A percentile compares a stretch with the other conserved stretches of the same genome.
These are phyloP conservation scores for Philereme transversata DNA, from an alignment of 2,888 invertebrate genomes.

Conservation along the genomic window DNA sequence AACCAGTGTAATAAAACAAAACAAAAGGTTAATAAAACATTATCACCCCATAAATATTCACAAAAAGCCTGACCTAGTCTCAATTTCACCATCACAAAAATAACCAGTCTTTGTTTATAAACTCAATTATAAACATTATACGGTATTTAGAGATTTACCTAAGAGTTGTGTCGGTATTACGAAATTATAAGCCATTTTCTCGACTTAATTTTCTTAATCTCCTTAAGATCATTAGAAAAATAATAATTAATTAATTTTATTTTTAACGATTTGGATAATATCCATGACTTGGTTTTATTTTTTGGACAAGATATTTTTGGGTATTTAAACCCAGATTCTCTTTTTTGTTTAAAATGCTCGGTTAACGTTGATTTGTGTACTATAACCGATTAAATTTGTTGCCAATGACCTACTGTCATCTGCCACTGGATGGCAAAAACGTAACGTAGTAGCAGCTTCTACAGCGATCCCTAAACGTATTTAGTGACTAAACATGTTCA, in stretches of 20 bases:
- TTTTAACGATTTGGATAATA: slow-evolving; percentile 27
- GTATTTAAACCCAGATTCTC: slow-evolving; percentile 11
- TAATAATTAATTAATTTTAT: slow-evolving; percentile 24
- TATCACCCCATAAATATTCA: background rate
- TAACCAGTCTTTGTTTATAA: slow-evolving; percentile 15
- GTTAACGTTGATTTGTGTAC: no score
- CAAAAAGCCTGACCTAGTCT: slow-evolving; percentile 14
- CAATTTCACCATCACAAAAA: slow-evolving; percentile 14
- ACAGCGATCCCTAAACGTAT: no score
- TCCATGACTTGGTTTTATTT: slow-evolving; percentile 21
- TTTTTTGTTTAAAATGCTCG: no score
- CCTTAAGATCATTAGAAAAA: slow-evolving; percentile 32
- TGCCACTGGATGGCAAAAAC: no score
- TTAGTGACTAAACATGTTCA: no score
- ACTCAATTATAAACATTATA: slow-evolving; percentile 21
- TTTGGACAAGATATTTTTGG: slow-evolving; percentile 20
- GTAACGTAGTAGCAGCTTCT: no score
- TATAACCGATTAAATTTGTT: no score
- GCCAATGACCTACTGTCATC: no score
- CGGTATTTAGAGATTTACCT: slow-evolving; percentile 15
- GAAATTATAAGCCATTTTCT: slow-evolving; percentile 25
- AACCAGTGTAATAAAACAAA: no score
- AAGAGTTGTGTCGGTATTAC: slow-evolving; percentile 17
- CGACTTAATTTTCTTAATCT: slow-evolving; percentile 29
- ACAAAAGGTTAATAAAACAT: background rate